A percentile compares a stretch with the other conserved stretches of the same genome.
Evolutionary conservation across 2,888 invertebrate genomes (phyloP).

Genomic region (Pharmacophagus antenor): DNA sequence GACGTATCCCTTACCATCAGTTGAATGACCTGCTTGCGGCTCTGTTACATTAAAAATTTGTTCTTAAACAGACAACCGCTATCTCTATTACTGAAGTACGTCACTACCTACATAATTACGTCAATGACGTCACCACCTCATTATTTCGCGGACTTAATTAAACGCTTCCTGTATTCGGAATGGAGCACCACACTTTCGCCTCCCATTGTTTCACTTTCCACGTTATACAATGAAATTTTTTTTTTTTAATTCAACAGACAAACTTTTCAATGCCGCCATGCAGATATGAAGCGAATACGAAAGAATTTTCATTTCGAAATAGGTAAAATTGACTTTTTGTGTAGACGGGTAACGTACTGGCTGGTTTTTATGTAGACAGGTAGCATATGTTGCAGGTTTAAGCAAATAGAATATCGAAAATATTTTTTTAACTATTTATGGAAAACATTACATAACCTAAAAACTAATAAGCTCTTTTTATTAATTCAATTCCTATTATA

Average conservation of each 20-base stretch:
- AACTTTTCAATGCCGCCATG: not conserved
- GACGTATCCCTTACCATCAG: too few species aligned
- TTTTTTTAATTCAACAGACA: constrained; percentile 1
- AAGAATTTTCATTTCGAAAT: not conserved
- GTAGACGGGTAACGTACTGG: too few species aligned
- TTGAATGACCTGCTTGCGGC: too few species aligned
- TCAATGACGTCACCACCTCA: constrained; percentile 9
- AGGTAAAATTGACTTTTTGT: too few species aligned
- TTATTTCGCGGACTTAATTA: constrained; percentile 17
- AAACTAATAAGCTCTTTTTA: too few species aligned
- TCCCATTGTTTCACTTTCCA: constrained; percentile 12
- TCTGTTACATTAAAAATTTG: too few species aligned
- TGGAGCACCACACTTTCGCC: constrained; percentile 8
- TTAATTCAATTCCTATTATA: too few species aligned
- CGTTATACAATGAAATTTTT: constrained; percentile 11
- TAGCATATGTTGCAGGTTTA: too few species aligned
- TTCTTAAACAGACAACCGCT: not conserved
- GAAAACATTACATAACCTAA: too few species aligned
- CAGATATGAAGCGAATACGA: not conserved
- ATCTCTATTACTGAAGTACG: not conserved
- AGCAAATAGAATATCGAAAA: too few species aligned
- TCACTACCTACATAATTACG: constrained; percentile 1
- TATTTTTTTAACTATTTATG: too few species aligned
- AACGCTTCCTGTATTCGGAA: constrained; percentile 11
- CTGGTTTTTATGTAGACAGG: too few species aligned